These are phyloP conservation scores for Ptychochromis oligacanthus DNA, from an alignment of 2,113 vertebrate species.

Conservation along the genomic window DNA sequence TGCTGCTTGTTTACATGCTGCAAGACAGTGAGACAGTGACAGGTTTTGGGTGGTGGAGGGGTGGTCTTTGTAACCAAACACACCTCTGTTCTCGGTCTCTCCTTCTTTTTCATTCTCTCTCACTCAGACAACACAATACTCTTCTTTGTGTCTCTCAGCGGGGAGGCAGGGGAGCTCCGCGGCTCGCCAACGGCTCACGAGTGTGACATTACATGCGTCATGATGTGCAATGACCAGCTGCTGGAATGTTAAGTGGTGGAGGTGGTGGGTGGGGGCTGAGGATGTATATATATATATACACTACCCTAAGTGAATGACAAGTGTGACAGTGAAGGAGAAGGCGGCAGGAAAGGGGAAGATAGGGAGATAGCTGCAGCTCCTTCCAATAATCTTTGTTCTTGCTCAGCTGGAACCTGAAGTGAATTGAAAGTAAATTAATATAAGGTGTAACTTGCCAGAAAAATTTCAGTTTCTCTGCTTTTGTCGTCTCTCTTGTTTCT, in stretches of 20 bases:
- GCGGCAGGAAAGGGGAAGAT: background rate
- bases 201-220: conserved; percentile 75
- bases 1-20: conserved; percentile 46
- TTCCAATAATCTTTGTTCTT: background rate
- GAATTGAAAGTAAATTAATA: fast-evolving
- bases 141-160: conserved; percentile 67
- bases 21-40: conserved; percentile 44
- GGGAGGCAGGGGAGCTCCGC: conserved; percentile 35
- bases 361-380: background rate
- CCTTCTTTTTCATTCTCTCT: conserved; percentile 40
- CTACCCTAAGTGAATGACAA: conserved; percentile 33
- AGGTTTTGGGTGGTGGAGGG: conserved; percentile 29
- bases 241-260: conserved; percentile 68
- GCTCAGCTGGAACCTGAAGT: background rate
- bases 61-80: conserved; percentile 75
- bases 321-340: conserved; percentile 7
- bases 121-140: conserved; percentile 63
- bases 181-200: conserved; percentile 51
- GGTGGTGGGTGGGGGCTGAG: background rate
- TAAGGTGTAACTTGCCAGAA: background rate
- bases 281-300: background rate
- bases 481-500: background rate
- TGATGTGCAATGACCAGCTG: conserved; percentile 61
- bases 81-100: conserved; percentile 52
- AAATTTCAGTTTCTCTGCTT: background rate